These are phyloP conservation scores for Dicycla oo DNA, from an alignment of 2,888 invertebrate genomes.

Conservation along the genomic window DNA sequence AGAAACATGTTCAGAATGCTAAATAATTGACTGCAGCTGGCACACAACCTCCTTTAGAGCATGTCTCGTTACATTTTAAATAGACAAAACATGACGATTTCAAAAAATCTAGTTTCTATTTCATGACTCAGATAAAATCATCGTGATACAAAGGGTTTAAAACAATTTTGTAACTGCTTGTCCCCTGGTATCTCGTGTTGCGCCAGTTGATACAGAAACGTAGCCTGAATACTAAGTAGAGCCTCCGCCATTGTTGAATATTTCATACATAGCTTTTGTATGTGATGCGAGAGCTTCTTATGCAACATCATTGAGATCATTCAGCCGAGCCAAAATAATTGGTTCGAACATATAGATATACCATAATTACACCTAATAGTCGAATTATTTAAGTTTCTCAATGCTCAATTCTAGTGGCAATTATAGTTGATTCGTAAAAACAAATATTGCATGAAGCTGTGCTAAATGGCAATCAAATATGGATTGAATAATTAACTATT, in stretches of 20 bases:
- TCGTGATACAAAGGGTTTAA: conserved; percentile 61
- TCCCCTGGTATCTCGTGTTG: conserved; percentile 75
- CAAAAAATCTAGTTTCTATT: conserved; percentile 59
- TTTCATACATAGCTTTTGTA: conserved; percentile 75
- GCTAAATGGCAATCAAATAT: conserved; percentile 53
- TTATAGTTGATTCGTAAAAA: conserved; percentile 58
- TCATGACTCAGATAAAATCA: conserved; percentile 65
- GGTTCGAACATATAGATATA: conserved; percentile 36
- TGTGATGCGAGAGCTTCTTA: conserved; percentile 66
- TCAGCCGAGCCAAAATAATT: conserved; percentile 48
- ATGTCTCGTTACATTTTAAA: conserved; percentile 58
- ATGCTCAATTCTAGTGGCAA: conserved; percentile 59
- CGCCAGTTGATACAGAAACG: conserved; percentile 76
- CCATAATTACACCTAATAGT: conserved; percentile 28
- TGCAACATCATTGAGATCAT: conserved; percentile 56
- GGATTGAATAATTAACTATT: conserved; percentile 53
- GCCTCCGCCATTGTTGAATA: conserved; percentile 78
- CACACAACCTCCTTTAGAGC: conserved; percentile 36
- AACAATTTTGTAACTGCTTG: conserved; percentile 61
- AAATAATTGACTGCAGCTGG: conserved; percentile 49
- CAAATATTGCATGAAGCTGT: conserved; percentile 54
- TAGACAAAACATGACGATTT: conserved; percentile 55
- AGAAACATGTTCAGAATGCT: conserved; percentile 51
- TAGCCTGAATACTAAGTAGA: conserved; percentile 84
- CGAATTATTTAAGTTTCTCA: conserved; percentile 27